Conservation (phyloP, 2,113 vertebrate genomes). For the Lophotis ruficrista region DNA sequence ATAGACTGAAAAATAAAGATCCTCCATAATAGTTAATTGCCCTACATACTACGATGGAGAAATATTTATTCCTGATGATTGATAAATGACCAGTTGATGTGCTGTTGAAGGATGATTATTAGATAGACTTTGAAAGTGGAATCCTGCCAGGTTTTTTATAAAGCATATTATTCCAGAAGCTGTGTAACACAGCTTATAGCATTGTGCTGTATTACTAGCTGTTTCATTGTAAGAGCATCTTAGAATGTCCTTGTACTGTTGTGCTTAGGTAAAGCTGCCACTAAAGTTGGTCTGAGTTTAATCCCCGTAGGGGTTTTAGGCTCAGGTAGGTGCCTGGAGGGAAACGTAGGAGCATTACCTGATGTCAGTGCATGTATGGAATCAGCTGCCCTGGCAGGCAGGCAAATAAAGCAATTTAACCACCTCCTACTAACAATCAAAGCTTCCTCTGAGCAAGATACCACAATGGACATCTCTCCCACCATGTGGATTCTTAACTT, state of each 20-base stretch:
- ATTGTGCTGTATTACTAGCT: not conserved
- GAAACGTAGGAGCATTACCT: rapidly evolving
- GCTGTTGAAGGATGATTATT: not conserved
- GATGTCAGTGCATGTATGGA: not conserved
- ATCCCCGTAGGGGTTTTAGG: not conserved
- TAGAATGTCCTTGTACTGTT: not conserved
- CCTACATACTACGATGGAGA: not conserved
- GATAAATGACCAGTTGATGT: not conserved
- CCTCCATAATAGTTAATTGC: not conserved
- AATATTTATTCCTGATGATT: not conserved
- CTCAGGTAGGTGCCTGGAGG: not conserved
- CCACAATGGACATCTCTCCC: not conserved
- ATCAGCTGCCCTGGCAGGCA: not conserved
- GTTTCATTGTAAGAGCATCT: not conserved
- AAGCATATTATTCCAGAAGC: not conserved
- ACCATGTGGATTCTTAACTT: not conserved
- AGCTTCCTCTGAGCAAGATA: not conserved
- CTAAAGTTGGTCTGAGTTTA: not conserved
- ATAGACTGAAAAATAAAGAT: not conserved
- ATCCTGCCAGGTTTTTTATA: not conserved
- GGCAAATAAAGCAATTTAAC: not conserved
- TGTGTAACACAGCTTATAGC: not conserved
- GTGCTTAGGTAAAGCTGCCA: not conserved
- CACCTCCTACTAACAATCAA: not conserved
- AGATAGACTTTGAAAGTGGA: not conserved